Conservation (phyloP, 2,888 invertebrate genomes). For the Seira musarum region DNA sequence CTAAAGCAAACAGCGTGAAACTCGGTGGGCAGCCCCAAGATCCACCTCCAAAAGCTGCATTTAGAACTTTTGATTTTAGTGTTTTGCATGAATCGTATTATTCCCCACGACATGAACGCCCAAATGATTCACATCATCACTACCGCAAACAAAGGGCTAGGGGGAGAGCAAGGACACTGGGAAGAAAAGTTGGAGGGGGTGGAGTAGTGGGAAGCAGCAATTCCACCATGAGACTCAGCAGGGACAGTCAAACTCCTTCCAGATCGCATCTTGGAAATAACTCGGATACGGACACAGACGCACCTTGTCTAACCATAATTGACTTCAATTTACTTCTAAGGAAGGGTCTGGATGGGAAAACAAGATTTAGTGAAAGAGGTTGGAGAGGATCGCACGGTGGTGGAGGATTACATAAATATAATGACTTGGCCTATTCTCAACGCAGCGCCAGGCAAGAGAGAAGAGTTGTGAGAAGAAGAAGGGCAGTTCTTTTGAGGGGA, state of each 20-base stretch:
- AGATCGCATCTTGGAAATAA: conserved; percentile 14
- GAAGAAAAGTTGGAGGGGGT: conserved; percentile 70
- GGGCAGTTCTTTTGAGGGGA: conserved; percentile 63
- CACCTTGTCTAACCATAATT: conserved; percentile 81
- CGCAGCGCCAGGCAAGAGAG: conserved; percentile 12
- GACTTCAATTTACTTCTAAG: conserved; percentile 82
- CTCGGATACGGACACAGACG: conserved; percentile 72
- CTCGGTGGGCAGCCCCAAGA: not conserved
- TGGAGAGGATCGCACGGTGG: conserved; percentile 54
- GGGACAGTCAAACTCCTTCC: not conserved
- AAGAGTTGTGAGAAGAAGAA: conserved; percentile 55
- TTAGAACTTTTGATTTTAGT: conserved; percentile 69
- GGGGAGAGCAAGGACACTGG: conserved; percentile 62
- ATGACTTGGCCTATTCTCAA: not conserved
- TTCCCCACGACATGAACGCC: not conserved
- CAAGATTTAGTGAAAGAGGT: conserved; percentile 39
- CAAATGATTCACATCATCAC: not conserved
- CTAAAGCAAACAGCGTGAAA: conserved; percentile 6
- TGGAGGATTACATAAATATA: conserved; percentile 14
- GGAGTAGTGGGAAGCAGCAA: conserved; percentile 65
- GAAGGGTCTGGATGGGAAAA: conserved; percentile 75
- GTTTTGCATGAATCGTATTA: conserved; percentile 40
- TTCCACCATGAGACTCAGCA: not conserved
- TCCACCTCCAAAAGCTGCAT: conserved; percentile 53
- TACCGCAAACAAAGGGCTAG: conserved; percentile 21